These are phyloP conservation scores for Vireo griseus DNA, from an alignment of 2,797 vertebrate species.

Conservation along the genomic window DNA sequence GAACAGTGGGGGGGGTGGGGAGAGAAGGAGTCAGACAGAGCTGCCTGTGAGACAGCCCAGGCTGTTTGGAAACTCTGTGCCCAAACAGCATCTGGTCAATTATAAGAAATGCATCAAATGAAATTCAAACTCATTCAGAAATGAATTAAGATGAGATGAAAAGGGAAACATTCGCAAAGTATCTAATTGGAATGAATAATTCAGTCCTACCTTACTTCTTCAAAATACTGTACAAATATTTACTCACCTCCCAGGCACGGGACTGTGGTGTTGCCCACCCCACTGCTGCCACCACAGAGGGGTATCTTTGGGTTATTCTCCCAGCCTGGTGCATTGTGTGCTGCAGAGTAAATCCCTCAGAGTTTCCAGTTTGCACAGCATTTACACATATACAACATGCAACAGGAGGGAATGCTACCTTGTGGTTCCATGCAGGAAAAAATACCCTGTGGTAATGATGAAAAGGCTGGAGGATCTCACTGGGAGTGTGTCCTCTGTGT, in stretches of 20 bases:
- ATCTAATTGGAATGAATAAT: constrained; percentile 19
- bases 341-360: not conserved
- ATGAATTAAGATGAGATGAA: constrained; percentile 38
- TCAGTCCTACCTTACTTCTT: not conserved
- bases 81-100: constrained; percentile 54
- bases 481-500: not conserved
- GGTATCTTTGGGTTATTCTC: not conserved
- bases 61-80: constrained; percentile 38
- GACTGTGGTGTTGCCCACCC: no score
- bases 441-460: not conserved
- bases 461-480: not conserved
- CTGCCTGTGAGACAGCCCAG: not conserved
- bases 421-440: not conserved
- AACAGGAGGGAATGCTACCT: not conserved
- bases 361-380: not conserved
- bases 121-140: constrained; percentile 38
- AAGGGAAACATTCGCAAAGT: constrained; percentile 26
- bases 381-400: not conserved
- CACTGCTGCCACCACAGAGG: not conserved
- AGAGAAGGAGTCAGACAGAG: not conserved
- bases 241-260: not conserved
- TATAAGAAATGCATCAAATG: constrained; percentile 42
- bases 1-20: not conserved
- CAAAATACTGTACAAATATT: not conserved
- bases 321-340: fast-evolving